Base-by-base conservation (phyloP, 2,113 vertebrate species). In the Prolemur simus region DNA sequence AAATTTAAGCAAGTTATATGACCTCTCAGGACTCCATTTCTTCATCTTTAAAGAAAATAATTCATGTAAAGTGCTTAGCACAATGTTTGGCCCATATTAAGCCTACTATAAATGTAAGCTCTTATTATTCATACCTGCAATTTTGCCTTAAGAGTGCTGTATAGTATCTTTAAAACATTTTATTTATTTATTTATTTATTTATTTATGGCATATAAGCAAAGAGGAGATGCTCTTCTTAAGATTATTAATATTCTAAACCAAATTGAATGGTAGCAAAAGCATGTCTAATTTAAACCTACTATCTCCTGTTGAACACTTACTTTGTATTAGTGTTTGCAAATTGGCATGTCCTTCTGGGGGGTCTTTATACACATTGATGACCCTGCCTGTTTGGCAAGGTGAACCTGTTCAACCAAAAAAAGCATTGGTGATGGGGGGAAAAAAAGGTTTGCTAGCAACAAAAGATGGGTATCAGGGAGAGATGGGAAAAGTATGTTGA, bases 1-100 rank as follows among this genome's bases (percentile, higher is more conserved):
- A 96, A 94, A 93, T 78, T 63, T 97, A 83, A 96, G 42, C 56
- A 95, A 95, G 78, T 91, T 91, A 88, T 10, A 78, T 91, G 96
- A 96, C 93, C 56, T 95, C 63, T 27, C n/a, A 80, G 82, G 63
- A 74, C 68, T 80, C 63, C 54, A 69, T 87, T 74, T 96, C 49
- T 93, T 96, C 39, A 73, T 94, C 25, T 91, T 87, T 94, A 74
- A 77, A 78, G 63, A 9, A 94, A 96, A 94, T 83, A 96, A 87
- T 80, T 93, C 60, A 93, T 25, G 23, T 81, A 94, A 96, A 96
- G 78, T 96, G 73, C 54, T 96, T 90, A 88, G 27, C 73, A 93
- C 83, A 95, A 89, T 58, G n/a, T 69, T 54, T 95, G 69, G 78
- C 39, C 54, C 73, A 63, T 85, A 91, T 88, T 91, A 96, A 91